These are phyloP conservation scores for Clarias batrachus DNA, from an alignment of 2,113 vertebrate species.

Conservation along the genomic window DNA sequence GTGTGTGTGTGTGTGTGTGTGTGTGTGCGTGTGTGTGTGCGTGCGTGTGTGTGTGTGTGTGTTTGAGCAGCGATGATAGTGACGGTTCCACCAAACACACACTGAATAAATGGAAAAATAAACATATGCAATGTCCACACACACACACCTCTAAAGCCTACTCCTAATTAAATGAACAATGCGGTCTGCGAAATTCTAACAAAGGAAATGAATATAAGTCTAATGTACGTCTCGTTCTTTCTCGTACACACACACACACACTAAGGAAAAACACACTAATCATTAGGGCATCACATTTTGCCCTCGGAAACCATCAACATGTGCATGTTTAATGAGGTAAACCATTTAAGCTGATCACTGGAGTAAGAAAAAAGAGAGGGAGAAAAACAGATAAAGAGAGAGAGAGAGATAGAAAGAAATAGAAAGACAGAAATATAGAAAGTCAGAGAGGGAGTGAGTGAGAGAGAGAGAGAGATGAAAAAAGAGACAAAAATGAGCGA, in stretches of 20 bases:
- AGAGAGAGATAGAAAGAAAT: no score
- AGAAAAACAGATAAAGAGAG: no score
- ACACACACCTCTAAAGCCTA: not conserved
- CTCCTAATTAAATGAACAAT: not conserved
- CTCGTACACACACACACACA: not conserved
- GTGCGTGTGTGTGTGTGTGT: not conserved
- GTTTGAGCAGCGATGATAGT: not conserved
- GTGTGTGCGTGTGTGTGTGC: not conserved
- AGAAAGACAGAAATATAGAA: no score
- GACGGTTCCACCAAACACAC: not conserved
- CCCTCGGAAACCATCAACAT: not conserved
- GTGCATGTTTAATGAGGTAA: not conserved
- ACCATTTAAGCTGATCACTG: not conserved
- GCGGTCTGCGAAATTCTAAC: not conserved
- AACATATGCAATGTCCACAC: slow-evolving; percentile 4
- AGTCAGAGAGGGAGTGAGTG: no score
- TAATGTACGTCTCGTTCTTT: not conserved
- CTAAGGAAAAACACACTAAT: not conserved
- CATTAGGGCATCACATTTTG: not conserved
- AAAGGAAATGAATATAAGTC: not conserved
- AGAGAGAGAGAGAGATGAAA: no score
- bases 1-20: not conserved
- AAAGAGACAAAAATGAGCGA: no score
- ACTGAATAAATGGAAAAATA: slow-evolving; percentile 42
- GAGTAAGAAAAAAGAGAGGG: no score